These are phyloP conservation scores for Catharus fuscescens DNA, from an alignment of 2,113 vertebrate genomes.

Conservation along the genomic window DNA sequence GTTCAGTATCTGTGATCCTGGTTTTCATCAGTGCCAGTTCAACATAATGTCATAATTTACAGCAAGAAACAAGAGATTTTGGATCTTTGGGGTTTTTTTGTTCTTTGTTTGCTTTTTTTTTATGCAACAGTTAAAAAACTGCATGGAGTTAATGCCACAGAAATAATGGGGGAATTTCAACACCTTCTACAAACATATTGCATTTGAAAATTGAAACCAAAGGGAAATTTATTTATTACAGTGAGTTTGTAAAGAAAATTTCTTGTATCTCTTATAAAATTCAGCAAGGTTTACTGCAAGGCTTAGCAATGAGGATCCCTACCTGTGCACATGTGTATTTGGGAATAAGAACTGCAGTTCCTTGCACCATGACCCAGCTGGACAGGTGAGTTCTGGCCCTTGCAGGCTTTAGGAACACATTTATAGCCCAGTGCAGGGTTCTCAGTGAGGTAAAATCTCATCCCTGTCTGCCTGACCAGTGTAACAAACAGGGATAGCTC, in stretches of 20 bases:
- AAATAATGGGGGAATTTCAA: not conserved
- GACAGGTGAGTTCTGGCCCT: not conserved
- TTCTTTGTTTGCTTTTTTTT: not conserved
- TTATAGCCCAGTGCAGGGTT: not conserved
- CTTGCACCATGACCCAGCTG: not conserved
- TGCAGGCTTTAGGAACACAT: not conserved
- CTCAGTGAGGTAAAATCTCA: not conserved
- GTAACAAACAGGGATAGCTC: not conserved
- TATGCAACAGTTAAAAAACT: not conserved
- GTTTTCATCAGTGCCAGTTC: not conserved
- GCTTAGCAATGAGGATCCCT: not conserved
- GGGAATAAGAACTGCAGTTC: not conserved
- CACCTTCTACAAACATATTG: not conserved
- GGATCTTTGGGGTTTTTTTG: not conserved
- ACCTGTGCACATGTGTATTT: fast-evolving
- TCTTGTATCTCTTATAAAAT: not conserved
- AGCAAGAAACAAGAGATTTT: not conserved
- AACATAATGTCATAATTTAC: not conserved
- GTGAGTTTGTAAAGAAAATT: not conserved
- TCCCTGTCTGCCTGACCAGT: not conserved
- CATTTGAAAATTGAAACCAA: not conserved
- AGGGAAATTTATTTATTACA: not conserved
- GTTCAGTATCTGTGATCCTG: not conserved
- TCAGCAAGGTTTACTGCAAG: not conserved
- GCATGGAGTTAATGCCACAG: not conserved